Evolutionary conservation across 2,113 vertebrate species (phyloP).

Genomic region (Syrrhaptes paradoxus): DNA sequence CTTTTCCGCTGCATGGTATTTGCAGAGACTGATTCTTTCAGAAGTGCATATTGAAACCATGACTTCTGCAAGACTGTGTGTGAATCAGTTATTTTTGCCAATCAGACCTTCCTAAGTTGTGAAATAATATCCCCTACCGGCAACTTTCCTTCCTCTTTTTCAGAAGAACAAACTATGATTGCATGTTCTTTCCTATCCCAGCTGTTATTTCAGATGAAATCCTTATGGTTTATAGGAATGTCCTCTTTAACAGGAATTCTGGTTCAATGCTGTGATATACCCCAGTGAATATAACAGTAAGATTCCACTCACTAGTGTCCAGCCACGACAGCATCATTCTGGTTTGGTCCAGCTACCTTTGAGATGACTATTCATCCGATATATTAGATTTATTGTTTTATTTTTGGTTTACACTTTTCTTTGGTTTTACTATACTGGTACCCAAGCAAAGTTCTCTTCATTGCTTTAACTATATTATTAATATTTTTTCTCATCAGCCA

Average conservation of each 20-base stretch:
- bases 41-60: background rate
- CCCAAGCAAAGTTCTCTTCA: background rate
- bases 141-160: background rate
- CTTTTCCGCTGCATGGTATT: background rate
- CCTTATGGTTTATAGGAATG: background rate
- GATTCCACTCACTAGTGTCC: background rate
- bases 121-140: background rate
- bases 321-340: background rate
- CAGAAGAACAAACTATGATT: background rate
- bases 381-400: background rate
- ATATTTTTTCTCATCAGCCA: background rate
- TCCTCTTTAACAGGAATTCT: background rate
- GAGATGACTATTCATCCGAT: background rate
- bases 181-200: background rate
- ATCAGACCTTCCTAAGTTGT: background rate
- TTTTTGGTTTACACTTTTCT: background rate
- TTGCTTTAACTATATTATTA: background rate
- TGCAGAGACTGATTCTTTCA: background rate
- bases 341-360: background rate
- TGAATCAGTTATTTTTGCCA: background rate
- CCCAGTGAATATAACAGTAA: background rate
- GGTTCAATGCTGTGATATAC: background rate
- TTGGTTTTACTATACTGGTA: background rate
- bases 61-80: background rate
- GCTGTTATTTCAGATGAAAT: background rate